Evolutionary conservation across 2,888 invertebrate genomes (phyloP).

Genomic region (Marronus borbonicus): DNA sequence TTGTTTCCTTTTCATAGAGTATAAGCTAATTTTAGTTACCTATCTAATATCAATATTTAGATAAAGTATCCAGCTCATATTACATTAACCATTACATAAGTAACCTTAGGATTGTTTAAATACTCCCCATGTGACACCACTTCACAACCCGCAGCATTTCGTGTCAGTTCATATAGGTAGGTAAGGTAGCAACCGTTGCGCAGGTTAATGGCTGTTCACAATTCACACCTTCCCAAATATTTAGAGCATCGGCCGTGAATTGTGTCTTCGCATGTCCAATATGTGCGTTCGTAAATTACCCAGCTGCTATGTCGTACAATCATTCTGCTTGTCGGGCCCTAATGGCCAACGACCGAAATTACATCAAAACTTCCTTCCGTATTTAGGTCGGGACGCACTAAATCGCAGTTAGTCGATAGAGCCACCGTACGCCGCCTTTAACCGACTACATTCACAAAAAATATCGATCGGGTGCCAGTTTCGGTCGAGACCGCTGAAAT

Average conservation of each 20-base stretch:
- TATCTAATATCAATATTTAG: too few relatives aligned
- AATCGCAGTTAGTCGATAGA: conserved; percentile 42
- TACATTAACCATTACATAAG: too few relatives aligned
- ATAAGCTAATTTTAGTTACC: too few relatives aligned
- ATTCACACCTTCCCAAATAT: conserved; percentile 1
- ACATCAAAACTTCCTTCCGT: conserved; percentile 49
- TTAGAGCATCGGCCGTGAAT: conserved; percentile 15
- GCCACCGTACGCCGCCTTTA: conserved; percentile 17
- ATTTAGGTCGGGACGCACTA: conserved; percentile 45
- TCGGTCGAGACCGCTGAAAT: conserved; percentile 54
- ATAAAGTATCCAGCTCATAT: too few relatives aligned
- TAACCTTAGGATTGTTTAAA: too few relatives aligned
- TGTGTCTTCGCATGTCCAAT: conserved; percentile 11
- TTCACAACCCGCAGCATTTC: too few relatives aligned
- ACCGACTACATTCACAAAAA: conserved; percentile 30
- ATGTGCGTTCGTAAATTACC: conserved; percentile 14
- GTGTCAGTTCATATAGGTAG: too few relatives aligned
- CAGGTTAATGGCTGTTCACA: conserved; percentile 6
- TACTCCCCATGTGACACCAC: too few relatives aligned
- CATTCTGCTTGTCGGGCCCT: neutral
- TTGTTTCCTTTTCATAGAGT: too few relatives aligned
- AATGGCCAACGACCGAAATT: neutral
- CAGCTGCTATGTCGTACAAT: neutral
- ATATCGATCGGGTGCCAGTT: conserved; percentile 40
- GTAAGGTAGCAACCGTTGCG: conserved; percentile 21